Percentiles rank a stretch among this genome's conserved stretches.
Conservation (phyloP, 2,797 vertebrate species). For the Poeciliopsis presidionis region DNA sequence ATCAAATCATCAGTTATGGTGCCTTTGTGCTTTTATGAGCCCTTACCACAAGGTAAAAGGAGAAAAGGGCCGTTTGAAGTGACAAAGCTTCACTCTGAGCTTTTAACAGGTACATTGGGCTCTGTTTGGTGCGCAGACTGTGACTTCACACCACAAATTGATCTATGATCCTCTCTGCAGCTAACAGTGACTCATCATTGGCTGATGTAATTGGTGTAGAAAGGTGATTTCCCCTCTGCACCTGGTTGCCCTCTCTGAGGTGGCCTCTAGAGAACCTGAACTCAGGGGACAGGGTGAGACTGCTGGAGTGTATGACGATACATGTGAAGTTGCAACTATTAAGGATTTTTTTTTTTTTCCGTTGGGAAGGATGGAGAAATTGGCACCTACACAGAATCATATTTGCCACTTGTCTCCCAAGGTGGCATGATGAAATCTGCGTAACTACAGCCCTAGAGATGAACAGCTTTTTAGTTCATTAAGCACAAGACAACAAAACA, state of each 20-base stretch:
- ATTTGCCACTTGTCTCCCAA: constrained; percentile 57
- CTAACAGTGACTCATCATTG: constrained; percentile 55
- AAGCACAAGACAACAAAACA: constrained; percentile 70
- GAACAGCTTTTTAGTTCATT: constrained; percentile 56
- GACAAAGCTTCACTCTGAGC: constrained; percentile 56
- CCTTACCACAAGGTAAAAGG: constrained; percentile 80
- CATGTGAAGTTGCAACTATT: constrained; percentile 64
- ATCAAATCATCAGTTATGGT: constrained; percentile 89
- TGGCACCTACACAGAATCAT: constrained; percentile 54
- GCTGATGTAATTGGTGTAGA: constrained; percentile 72
- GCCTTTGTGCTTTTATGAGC: constrained; percentile 84
- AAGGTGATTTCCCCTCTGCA: constrained; percentile 66
- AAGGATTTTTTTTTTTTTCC: constrained; percentile 18
- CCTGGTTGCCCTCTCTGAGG: constrained; percentile 49
- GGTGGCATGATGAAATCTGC: constrained; percentile 74
- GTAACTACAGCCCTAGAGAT: constrained; percentile 39
- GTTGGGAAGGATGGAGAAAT: constrained; percentile 48
- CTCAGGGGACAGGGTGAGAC: constrained; percentile 25
- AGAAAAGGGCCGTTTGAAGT: constrained; percentile 59
- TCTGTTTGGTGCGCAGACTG: constrained; percentile 9
- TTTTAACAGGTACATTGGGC: constrained; percentile 75
- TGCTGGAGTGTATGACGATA: constrained; percentile 43
- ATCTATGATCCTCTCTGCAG: constrained; percentile 50
- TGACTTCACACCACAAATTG: constrained; percentile 36
- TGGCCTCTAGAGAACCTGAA: constrained; percentile 52